A percentile compares a stretch with the other conserved stretches of the same genome.
phyloP scores from a whole-genome alignment of 2,113 vertebrate genomes.

The Otis tarda region DNA sequence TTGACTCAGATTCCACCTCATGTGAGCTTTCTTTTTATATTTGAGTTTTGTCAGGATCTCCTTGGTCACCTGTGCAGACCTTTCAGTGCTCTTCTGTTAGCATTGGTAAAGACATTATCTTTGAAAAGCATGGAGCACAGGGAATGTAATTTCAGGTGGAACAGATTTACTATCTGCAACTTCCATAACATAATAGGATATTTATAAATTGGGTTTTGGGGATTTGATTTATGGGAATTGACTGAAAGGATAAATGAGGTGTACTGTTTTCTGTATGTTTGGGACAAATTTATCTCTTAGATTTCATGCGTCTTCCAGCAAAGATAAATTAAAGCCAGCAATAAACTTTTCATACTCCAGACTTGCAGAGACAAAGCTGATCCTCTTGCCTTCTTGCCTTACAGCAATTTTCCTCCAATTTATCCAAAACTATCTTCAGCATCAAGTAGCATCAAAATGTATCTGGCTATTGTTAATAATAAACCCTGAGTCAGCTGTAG shows the following conservation, averaged over 20 bases:
- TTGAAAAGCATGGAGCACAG: not conserved
- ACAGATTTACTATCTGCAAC: not conserved
- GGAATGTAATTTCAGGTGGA: not conserved
- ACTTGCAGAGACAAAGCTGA: not conserved
- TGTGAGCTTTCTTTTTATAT: not conserved
- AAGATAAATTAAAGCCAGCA: constrained; percentile 11
- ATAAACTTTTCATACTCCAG: not conserved
- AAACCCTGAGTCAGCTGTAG: constrained; percentile 7
- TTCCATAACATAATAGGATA: not conserved
- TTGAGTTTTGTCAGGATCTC: not conserved
- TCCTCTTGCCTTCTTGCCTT: not conserved
- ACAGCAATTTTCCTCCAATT: not conserved
- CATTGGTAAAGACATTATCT: not conserved
- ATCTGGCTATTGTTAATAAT: constrained; percentile 14
- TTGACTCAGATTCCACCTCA: not conserved
- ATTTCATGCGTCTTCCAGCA: not conserved
- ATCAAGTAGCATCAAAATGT: not conserved
- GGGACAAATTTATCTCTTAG: constrained; percentile 31
- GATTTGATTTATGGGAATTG: not conserved
- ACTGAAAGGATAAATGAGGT: constrained; percentile 2
- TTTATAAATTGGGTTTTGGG: not conserved
- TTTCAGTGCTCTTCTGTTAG: not conserved
- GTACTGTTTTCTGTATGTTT: not conserved
- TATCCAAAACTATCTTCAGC: not conserved
- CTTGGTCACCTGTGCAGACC: not conserved